Percentiles rank a stretch among this genome's conserved stretches.
Evolutionary conservation across 2,888 invertebrate genomes (phyloP).

Genomic region (Entomobrya proxima): DNA sequence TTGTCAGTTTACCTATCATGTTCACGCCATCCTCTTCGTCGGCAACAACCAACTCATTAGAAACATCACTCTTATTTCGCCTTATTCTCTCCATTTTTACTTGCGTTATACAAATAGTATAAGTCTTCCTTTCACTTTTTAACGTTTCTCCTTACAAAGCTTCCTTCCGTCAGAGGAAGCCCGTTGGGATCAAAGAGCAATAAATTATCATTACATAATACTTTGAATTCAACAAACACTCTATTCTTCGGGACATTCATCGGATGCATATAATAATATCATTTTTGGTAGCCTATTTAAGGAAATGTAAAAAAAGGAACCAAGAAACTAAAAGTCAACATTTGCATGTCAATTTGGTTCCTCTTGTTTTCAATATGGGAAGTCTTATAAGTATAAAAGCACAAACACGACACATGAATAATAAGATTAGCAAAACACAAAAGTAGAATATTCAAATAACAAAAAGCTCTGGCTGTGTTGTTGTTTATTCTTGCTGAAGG

Average conservation of each 20-base stretch:
- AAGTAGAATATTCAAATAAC: neutral
- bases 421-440: neutral
- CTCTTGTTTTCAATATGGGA: constrained; percentile 7
- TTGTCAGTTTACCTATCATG: constrained; percentile 61
- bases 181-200: constrained; percentile 5
- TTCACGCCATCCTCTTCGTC: constrained; percentile 11
- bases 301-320: neutral
- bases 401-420: neutral
- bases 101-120: neutral
- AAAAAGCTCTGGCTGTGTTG: neutral
- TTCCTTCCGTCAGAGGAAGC: neutral
- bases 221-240: neutral
- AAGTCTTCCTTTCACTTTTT: neutral
- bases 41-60: neutral
- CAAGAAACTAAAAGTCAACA: neutral
- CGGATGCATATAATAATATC: too few species aligned
- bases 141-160: neutral
- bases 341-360: neutral
- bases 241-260: too few species aligned
- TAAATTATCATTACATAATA: constrained; percentile 30
- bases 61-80: constrained; percentile 30
- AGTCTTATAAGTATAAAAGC: neutral
- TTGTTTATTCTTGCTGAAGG: neutral
- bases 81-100: constrained; percentile 10
- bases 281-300: too few species aligned